Evolutionary conservation across 2,797 vertebrate genomes (phyloP), one percentile per base, ranked within the genome.

Genomic region (Chaunax sp.): DNA sequence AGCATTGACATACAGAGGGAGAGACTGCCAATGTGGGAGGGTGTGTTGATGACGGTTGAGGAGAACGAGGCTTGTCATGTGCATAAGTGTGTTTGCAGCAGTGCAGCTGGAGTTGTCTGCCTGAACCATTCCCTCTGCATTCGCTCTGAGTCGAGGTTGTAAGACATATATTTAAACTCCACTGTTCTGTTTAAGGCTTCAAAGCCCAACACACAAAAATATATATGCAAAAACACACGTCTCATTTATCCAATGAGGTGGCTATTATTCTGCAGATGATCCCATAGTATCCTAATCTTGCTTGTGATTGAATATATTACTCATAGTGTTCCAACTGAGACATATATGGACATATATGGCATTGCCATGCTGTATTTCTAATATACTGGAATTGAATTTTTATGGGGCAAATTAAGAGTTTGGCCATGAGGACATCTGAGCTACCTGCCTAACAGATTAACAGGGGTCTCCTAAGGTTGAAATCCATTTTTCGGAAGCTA

Each of bases 401-500:
- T 30, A 30, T 4, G 28, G 28, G 28, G 28, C 2, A 37, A 19
- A 43, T 19, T 50, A 19, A 28, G 0, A 15, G 15, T 15, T 38
- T 14, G 3, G 49, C 22, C 28, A 0, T 23, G 28, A 25, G 43
- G 20, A 35, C 5, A 28, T n/a, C n/a, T 6, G 16, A 52, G 16
- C 16, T 45, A n/a, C n/a, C n/a, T n/a, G n/a, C n/a, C n/a, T n/a
- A n/a, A n/a, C n/a, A n/a, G n/a, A n/a, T n/a, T n/a, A n/a, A n/a
- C n/a, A 43, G 30, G 37, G 11, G 35, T 49, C 60, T 67, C 52
- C 47, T 49, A 62, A 72, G 62, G 60, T n/a, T 63, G 47, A 72
- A 69, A 72, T 75, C 14, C 5, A 69, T 45, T 62, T 64, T 78
- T 62, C 49, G n/a, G n/a, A n/a, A n/a, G n/a, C n/a, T n/a, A n/a